Evolutionary conservation across 2,888 invertebrate genomes (phyloP).

Genomic region (Tinea pellionella): DNA sequence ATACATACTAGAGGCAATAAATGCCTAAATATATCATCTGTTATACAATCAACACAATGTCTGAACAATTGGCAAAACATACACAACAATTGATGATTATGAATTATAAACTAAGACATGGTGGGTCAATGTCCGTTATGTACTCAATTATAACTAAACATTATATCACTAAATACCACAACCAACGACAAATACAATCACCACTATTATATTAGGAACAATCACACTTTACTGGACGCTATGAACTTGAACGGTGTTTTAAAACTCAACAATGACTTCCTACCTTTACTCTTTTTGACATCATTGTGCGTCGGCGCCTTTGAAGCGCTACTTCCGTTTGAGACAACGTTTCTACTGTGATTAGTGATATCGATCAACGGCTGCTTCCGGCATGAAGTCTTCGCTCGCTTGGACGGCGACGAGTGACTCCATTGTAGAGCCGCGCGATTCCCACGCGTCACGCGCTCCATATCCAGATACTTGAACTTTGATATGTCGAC

Average conservation of each 20-base stretch:
- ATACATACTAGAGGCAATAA: no score
- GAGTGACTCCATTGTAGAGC: constrained; percentile 39
- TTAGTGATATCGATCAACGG: constrained; percentile 47
- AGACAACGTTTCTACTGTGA: constrained; percentile 42
- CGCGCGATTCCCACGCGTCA: neutral
- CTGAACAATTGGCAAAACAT: no score
- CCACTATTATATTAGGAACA: no score
- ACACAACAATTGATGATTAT: no score
- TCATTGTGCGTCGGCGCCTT: constrained; percentile 34
- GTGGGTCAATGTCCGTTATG: constrained; percentile 63
- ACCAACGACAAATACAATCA: no score
- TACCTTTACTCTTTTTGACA: constrained; percentile 42
- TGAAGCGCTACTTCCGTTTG: no score
- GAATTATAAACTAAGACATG: constrained; percentile 30
- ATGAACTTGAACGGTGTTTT: constrained; percentile 64
- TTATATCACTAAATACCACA: neutral
- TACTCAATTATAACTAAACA: constrained; percentile 15
- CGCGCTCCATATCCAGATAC: constrained; percentile 45
- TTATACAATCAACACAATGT: no score
- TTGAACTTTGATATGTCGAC: constrained; percentile 55
- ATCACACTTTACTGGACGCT: constrained; percentile 25
- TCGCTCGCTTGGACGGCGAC: constrained; percentile 56
- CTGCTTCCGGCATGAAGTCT: constrained; percentile 27
- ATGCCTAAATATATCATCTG: no score
- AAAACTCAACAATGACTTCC: constrained; percentile 53